Base-by-base conservation (phyloP, 2,797 vertebrate genomes). In the Sebastes matsubarae region DNA sequence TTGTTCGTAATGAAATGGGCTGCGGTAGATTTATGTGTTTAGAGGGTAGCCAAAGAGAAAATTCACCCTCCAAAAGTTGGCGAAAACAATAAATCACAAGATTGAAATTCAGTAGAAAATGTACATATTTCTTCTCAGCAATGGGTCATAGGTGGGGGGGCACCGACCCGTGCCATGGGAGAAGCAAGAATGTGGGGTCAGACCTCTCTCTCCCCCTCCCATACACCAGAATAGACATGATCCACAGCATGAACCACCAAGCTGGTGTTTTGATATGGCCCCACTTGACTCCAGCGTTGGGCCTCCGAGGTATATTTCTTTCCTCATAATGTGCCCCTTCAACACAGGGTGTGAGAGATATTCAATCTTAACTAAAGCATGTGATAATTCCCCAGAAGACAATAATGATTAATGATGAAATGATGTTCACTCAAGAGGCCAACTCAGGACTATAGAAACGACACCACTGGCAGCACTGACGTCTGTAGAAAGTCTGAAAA, bases 131-230 rank as follows among this genome's bases (percentile, higher is more conserved):
- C 30, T 76, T 34, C 25, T n/a, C 14, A 75, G 14, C 68, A 27
- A 68, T 18, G 57, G 73, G 81, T 81, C 73, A 65, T 6, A 8
- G 6, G 34, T 3, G 7, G 30, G 38, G 24, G 18, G 29, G 11
- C 65, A 14, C 6, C 61, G 85, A 86, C 80, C 29, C 59, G 22
- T 46, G 75, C 32, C 79, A 69, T 9, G 50, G 59, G 72, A 59
- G 72, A 34, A 25, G 34, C 32, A 86, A 68, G 89, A 93, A 93
- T 93, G 89, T 16, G 25, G 61, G 86, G 91, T 93, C 90, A 87
- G 71, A 86, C 75, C 77, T 75, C 29, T 6, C 60, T 34, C 54
- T 70, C 66, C n/a, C 63, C 66, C 64, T 27, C 16, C 32, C 73
- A 42, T 3, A 59, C 71, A 82, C 88, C 80, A 86, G 85, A 90